These are phyloP conservation scores for Magallana gigas DNA, from an alignment of 1,140 invertebrate species.

Conservation along the genomic window DNA sequence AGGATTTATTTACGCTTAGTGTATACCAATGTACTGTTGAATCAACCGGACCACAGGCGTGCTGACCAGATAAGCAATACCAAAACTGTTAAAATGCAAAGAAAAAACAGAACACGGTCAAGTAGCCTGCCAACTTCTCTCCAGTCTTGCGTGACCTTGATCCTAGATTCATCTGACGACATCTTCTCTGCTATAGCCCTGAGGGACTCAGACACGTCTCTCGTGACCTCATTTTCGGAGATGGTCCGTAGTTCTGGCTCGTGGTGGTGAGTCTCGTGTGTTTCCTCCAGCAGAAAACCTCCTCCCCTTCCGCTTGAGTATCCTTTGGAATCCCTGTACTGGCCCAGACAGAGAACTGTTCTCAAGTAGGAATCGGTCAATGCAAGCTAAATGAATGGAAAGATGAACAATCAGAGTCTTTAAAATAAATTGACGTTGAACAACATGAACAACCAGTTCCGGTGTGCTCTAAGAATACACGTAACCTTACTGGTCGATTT, in stretches of 20 bases:
- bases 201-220: neutral
- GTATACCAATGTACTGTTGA: neutral
- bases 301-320: neutral
- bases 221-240: neutral
- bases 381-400: neutral
- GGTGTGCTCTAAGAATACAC: no score
- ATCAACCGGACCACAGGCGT: neutral
- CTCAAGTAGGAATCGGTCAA: neutral
- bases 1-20: neutral
- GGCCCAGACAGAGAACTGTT: neutral
- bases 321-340: neutral
- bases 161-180: neutral
- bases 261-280: neutral
- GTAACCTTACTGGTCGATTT: no score
- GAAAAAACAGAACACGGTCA: neutral
- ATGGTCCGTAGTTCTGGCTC: neutral
- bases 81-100: neutral
- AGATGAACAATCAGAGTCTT: no score
- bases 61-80: neutral
- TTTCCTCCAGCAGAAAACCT: neutral
- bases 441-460: no score
- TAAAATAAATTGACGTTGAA: no score
- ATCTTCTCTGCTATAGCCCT: neutral
- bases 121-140: neutral
- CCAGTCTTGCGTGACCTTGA: neutral